phyloP scores from a whole-genome alignment of 2,113 vertebrate genomes.

The Cheilinus undulatus region DNA sequence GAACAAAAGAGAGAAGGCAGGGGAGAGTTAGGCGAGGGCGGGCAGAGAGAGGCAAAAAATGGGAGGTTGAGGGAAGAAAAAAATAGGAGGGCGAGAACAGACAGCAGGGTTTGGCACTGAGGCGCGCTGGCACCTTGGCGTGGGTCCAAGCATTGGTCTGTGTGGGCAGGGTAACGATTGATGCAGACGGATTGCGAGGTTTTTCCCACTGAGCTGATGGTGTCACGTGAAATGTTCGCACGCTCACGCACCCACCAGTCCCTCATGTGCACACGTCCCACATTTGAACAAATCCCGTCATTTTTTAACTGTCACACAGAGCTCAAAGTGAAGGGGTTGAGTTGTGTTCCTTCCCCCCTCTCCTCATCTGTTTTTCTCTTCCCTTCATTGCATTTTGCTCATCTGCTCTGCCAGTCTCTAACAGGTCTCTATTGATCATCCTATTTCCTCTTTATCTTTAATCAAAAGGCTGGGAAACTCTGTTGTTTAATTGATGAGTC shows the following conservation, averaged over 20 bases:
- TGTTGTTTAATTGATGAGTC: constrained; percentile 84
- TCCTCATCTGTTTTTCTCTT: constrained; percentile 1
- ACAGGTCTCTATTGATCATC: constrained; percentile 79
- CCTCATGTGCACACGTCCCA: constrained; percentile 16
- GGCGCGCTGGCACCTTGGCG: constrained; percentile 52
- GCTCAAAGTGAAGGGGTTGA: constrained; percentile 13
- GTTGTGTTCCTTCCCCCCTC: constrained; percentile 13
- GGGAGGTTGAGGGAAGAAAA: constrained; percentile 16
- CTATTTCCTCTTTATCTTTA: constrained; percentile 83
- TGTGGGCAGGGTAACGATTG: constrained; percentile 65
- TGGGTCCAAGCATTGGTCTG: constrained; percentile 39
- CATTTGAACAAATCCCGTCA: constrained; percentile 2
- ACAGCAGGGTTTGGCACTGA: constrained; percentile 45
- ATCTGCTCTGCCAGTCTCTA: constrained; percentile 64
- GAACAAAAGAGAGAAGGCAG: constrained; percentile 45
- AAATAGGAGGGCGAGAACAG: constrained; percentile 46
- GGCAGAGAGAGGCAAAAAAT: constrained; percentile 13
- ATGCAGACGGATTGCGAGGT: constrained; percentile 44
- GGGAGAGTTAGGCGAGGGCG: constrained; percentile 22
- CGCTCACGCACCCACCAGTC: constrained; percentile 10
- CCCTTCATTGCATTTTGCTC: constrained; percentile 46
- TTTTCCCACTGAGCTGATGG: constrained; percentile 56
- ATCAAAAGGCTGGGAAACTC: constrained; percentile 81
- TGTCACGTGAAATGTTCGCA: constrained; percentile 58
- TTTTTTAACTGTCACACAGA: constrained; percentile 38